Conservation (phyloP, 2,888 invertebrate genomes). For the Balanococcus diminutus region DNA sequence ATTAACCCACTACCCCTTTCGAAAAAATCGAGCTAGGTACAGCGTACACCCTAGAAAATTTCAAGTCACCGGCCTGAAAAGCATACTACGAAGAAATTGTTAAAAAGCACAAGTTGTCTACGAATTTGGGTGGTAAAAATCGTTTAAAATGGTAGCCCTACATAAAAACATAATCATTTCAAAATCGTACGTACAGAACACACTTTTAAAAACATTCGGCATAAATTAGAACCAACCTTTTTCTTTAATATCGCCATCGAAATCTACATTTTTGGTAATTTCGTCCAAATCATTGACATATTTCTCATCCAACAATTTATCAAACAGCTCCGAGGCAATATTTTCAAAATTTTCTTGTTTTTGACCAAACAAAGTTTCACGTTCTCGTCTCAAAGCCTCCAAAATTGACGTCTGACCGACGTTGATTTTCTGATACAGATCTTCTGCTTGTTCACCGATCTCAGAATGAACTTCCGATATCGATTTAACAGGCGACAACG, state of each 20-base stretch:
- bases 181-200: not conserved
- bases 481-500: not conserved
- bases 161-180: not conserved
- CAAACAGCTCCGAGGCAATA: not conserved
- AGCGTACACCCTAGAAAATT: no score
- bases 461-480: not conserved
- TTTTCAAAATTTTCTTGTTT: slow-evolving; percentile 21
- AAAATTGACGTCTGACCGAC: slow-evolving; percentile 45
- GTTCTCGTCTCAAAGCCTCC: slow-evolving; percentile 48
- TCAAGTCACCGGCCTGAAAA: no score
- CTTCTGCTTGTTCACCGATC: not conserved
- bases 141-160: no score
- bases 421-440: slow-evolving; percentile 35
- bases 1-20: no score
- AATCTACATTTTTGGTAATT: not conserved
- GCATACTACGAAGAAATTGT: no score
- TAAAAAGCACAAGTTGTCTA: no score
- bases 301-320: slow-evolving; percentile 17
- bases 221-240: not conserved
- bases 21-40: no score
- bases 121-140: no score
- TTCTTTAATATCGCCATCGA: not conserved
- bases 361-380: slow-evolving; percentile 20
- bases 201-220: not conserved
- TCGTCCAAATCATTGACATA: not conserved